Conservation (phyloP, 2,797 vertebrate genomes). For the Zalophus californianus region DNA sequence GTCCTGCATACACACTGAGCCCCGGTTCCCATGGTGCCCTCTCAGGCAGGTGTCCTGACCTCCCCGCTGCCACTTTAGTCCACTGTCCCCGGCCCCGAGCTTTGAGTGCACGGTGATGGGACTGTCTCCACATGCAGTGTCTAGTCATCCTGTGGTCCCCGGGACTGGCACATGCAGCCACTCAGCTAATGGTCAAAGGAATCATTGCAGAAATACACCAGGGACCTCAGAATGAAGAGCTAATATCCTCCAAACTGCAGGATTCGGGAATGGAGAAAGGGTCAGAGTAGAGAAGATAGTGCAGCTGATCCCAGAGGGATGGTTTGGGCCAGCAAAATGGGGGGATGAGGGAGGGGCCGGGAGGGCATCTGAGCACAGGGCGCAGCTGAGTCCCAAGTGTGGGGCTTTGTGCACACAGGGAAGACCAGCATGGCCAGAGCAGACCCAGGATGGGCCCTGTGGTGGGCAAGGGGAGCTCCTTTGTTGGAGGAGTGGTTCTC, state of each 20-base stretch:
- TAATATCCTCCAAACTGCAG: too few relatives aligned
- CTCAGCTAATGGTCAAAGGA: not conserved
- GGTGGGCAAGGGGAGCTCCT: not conserved
- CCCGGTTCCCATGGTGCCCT: not conserved
- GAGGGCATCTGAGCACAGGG: not conserved
- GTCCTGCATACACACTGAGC: not conserved
- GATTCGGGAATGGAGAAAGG: not conserved
- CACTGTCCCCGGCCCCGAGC: rapidly evolving
- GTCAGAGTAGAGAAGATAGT: rapidly evolving
- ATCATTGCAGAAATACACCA: not conserved
- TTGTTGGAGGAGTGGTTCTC: not conserved
- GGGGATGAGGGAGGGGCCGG: rapidly evolving
- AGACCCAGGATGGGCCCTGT: rapidly evolving
- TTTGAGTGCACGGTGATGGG: not conserved
- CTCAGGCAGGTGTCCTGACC: not conserved
- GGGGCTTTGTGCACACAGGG: too few relatives aligned
- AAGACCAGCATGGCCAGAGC: not conserved
- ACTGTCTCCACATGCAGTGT: not conserved
- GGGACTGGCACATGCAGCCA: not conserved
- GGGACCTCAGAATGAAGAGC: not conserved
- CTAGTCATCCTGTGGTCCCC: rapidly evolving
- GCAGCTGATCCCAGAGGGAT: not conserved
- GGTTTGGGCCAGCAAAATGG: not conserved
- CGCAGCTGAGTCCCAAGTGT: not conserved
- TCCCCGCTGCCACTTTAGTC: not conserved